Evolutionary conservation across 2,113 vertebrate genomes (phyloP).

Genomic region (Sylvicapra grimmia): DNA sequence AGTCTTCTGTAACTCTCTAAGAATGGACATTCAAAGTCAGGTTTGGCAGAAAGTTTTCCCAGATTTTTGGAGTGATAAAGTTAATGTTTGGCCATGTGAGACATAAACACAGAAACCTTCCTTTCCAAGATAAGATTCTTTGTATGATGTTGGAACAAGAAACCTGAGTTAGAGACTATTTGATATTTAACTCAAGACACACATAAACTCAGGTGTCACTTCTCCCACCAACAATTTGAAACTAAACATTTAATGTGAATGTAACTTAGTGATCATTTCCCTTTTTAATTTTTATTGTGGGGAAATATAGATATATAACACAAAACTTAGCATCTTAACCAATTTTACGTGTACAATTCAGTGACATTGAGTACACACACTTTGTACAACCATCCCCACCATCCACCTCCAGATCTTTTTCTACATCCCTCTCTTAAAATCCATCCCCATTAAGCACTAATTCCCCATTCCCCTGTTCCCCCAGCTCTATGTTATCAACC

Average conservation of each 20-base stretch:
- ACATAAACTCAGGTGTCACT: neutral
- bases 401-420: neutral
- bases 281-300: neutral
- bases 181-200: neutral
- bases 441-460: neutral
- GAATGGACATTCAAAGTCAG: neutral
- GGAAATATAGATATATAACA: neutral
- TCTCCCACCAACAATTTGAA: neutral
- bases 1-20: neutral
- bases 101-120: neutral
- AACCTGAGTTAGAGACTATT: neutral
- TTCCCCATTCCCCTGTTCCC: rapidly evolving
- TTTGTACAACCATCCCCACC: too few relatives aligned
- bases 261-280: neutral
- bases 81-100: neutral
- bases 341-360: neutral
- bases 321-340: neutral
- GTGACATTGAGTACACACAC: neutral
- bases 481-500: neutral
- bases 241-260: neutral
- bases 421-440: neutral
- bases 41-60: neutral
- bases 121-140: neutral
- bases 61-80: neutral
- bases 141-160: neutral